Percentiles rank a stretch among this genome's conserved stretches.
phyloP scores from a whole-genome alignment of 2,888 invertebrate species.

The Chrysotoxum bicinctum region DNA sequence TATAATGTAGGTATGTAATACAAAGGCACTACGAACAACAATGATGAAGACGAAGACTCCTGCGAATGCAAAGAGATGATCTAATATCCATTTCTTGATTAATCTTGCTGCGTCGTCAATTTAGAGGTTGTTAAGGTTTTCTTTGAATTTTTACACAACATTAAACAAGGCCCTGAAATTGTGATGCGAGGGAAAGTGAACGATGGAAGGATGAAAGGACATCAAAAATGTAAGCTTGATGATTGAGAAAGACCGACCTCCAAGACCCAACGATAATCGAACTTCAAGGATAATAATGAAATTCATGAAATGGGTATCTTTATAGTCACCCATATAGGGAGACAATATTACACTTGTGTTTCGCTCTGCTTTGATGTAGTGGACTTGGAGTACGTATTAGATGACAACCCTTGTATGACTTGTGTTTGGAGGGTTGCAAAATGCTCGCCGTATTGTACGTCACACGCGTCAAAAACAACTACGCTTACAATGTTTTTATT shows the following conservation, averaged over 20 bases:
- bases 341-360: slow-evolving; percentile 9
- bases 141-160: slow-evolving; percentile 45
- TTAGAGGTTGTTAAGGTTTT: slow-evolving; percentile 45
- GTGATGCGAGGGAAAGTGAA: not conserved
- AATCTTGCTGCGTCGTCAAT: slow-evolving; percentile 66
- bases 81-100: slow-evolving; percentile 66
- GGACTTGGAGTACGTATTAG: slow-evolving; percentile 29
- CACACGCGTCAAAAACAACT: slow-evolving; percentile 37
- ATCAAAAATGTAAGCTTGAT: not conserved
- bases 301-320: slow-evolving; percentile 34
- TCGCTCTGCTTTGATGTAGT: not conserved
- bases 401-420: slow-evolving; percentile 25
- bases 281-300: slow-evolving; percentile 45
- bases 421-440: slow-evolving; percentile 9
- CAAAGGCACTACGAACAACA: not conserved
- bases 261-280: slow-evolving; percentile 37
- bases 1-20: not conserved
- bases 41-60: not conserved
- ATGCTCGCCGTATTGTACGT: not conserved
- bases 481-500: slow-evolving; percentile 25
- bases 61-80: slow-evolving; percentile 49
- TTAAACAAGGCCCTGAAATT: slow-evolving; percentile 37
- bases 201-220: not conserved
- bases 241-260: not conserved
- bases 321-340: not conserved